Evolutionary conservation across 2,797 vertebrate genomes (phyloP), one percentile per base, ranked within the genome.

Genomic region (Peromyscus attwateri): DNA sequence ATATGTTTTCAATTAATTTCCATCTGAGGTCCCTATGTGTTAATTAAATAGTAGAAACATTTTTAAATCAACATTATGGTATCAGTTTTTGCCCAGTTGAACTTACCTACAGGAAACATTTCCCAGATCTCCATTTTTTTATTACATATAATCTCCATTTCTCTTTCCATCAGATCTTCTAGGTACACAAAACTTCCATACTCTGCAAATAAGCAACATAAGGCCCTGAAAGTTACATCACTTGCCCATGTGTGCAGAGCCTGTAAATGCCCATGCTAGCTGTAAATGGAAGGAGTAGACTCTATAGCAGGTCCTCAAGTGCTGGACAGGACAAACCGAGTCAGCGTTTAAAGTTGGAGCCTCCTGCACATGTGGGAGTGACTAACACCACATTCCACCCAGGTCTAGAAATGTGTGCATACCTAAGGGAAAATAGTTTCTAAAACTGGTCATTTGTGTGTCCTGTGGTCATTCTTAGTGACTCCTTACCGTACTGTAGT

Each of bases 1-100:
- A 43, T 60, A 89, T 89, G 8, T 92, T 75, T 87, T 96, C 87
- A 87, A 87, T 3, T 95, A 4, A 94, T 89, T 96, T 94, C 84
- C 25, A 70, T 77, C 19, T 62, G 21, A 95, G 25, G 23, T 7
- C 37, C 34, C 37, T 91, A 66, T 75, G 37, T 92, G 13, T 79
- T 94, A 75, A 73, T 66, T 70, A 87, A 93, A 70, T 97, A 89
- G 92, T 91, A 37, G 49, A n/a, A 93, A 80, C 43, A 90, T 57
- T 87, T 95, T 95, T 81, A 91, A 95, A 70, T 14, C 13, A 70
- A 10, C 49, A 89, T 94, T 68, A 19, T 73, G 8, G 70, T 92
- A 40, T 70, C 64, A 37, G 23, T 19, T 93, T 81, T 95, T 89
- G 57, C 25, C 40, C 95, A 70, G 34, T 75, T 90, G 31, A 95